These are phyloP conservation scores for Hemibagrus wyckioides DNA, from an alignment of 2,113 vertebrate genomes.

Conservation along the genomic window DNA sequence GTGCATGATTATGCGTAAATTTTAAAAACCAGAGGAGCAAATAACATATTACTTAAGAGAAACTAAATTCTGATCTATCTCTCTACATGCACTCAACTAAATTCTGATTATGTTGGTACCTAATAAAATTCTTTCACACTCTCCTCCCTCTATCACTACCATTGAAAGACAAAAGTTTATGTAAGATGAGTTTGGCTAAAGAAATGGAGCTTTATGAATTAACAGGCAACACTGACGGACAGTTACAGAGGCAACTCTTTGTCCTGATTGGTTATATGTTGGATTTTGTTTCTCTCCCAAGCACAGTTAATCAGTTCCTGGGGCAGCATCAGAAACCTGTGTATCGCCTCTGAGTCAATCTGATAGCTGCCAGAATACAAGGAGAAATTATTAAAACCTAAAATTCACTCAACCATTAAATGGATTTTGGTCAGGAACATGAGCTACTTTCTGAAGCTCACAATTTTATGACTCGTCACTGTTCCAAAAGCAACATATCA, in stretches of 20 bases:
- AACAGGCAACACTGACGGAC: background rate
- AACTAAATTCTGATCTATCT: background rate
- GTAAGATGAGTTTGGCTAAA: too few species aligned
- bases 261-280: background rate
- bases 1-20: background rate
- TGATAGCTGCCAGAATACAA: background rate
- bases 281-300: background rate
- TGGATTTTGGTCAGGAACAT: background rate
- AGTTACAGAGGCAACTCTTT: background rate
- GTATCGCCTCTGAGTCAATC: background rate
- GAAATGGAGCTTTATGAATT: background rate
- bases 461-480: slow-evolving; percentile 3
- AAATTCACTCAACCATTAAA: slow-evolving; percentile 13
- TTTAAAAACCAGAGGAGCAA: background rate
- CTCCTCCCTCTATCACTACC: background rate
- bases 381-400: slow-evolving; percentile 1
- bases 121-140: background rate
- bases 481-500: slow-evolving; percentile 32
- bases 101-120: background rate
- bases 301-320: background rate
- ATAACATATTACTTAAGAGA: background rate
- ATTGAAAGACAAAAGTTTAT: too few species aligned
- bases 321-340: too few species aligned
- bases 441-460: background rate
- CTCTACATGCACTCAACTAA: too few species aligned